Conservation (phyloP, 2,113 vertebrate species). For the Alligator sinensis region DNA sequence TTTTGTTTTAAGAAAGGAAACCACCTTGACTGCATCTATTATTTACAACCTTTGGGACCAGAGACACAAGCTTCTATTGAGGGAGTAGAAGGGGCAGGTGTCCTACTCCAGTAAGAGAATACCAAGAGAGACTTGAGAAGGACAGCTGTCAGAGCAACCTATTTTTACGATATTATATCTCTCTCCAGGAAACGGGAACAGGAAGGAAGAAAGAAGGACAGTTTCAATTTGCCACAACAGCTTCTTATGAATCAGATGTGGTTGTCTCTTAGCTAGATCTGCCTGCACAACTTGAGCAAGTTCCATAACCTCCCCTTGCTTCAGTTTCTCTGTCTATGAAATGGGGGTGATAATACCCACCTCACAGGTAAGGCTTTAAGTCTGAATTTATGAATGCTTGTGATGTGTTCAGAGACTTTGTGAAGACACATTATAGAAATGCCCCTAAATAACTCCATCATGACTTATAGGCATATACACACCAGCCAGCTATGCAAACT, state of each 20-base stretch:
- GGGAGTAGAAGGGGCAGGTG: neutral
- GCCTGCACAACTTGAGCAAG: neutral
- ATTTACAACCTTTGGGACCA: neutral
- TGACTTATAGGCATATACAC: neutral
- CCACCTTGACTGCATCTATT: neutral
- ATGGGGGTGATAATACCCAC: fast-evolving
- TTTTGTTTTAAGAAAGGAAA: too few species aligned
- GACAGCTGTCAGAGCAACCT: neutral
- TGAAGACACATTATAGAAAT: neutral
- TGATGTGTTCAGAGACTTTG: fast-evolving
- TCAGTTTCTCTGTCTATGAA: neutral
- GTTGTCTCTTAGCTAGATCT: neutral
- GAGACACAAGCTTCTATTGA: fast-evolving
- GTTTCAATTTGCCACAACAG: neutral
- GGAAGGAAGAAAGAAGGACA: neutral
- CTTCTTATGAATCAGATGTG: neutral
- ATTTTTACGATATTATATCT: neutral
- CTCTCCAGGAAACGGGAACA: neutral
- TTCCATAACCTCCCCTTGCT: neutral
- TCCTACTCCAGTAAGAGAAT: neutral
- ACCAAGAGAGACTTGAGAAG: neutral
- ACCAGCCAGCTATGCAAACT: fast-evolving
- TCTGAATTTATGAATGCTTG: neutral
- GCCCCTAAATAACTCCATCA: fast-evolving
- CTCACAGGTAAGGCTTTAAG: fast-evolving